Evolutionary conservation across 1,140 invertebrate genomes (phyloP).

Genomic region (Gonatopus flavifemur): DNA sequence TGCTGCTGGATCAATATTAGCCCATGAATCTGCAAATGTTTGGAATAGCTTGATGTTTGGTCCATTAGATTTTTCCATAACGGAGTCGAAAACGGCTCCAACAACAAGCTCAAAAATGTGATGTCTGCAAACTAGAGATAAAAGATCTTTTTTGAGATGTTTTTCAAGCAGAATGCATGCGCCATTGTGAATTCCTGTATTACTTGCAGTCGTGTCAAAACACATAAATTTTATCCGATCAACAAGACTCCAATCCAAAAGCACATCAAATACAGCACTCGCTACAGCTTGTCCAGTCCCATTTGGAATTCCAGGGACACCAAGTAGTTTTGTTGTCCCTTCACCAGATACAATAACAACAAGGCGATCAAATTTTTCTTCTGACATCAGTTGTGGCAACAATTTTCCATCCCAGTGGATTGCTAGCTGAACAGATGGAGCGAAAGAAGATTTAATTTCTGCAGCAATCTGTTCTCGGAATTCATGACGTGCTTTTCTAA

Average conservation of each 20-base stretch:
- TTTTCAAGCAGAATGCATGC: background rate
- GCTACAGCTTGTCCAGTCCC: background rate
- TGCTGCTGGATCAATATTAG: background rate
- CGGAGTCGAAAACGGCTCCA: background rate
- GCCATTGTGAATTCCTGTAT: background rate
- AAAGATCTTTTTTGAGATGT: slow-evolving; percentile 4
- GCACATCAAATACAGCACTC: background rate
- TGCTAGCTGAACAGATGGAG: slow-evolving; percentile 9
- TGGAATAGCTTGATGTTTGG: background rate
- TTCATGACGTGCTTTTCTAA: slow-evolving; percentile 17
- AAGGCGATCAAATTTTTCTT: slow-evolving; percentile 16
- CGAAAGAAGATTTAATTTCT: slow-evolving; percentile 25
- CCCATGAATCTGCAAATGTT: background rate
- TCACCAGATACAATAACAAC: slow-evolving; percentile 1
- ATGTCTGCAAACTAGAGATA: background rate
- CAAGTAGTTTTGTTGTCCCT: background rate
- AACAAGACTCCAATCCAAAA: background rate
- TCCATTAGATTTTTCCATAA: background rate
- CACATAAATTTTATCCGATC: background rate
- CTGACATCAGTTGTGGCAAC: slow-evolving; percentile 11
- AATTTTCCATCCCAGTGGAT: slow-evolving; percentile 31
- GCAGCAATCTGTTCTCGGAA: slow-evolving; percentile 15
- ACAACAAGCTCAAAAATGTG: background rate
- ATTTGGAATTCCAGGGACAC: background rate
- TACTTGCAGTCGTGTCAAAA: background rate